phyloP scores from a whole-genome alignment of 64 coral and sea anemone genomes.

The Platygyra sinensis region DNA sequence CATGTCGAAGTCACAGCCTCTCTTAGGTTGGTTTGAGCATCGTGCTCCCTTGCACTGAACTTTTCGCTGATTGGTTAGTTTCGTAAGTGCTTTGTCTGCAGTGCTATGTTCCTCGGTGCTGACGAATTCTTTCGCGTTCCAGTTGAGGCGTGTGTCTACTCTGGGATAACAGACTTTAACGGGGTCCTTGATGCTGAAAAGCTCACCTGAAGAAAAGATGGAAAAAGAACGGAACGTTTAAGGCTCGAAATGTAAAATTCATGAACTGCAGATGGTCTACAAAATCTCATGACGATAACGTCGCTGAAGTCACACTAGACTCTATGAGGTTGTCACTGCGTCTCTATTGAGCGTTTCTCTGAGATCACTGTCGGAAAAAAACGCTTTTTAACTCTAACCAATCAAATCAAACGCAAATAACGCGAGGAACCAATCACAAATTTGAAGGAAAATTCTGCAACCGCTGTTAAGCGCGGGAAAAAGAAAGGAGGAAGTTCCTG shows the following conservation, averaged over 20 bases:
- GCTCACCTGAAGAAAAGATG: conserved; percentile 67
- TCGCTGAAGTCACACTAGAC: not conserved
- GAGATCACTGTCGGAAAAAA: too few relatives aligned
- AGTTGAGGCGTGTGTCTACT: conserved; percentile 9
- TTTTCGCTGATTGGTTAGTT: conserved; percentile 14
- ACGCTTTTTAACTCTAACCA: not conserved
- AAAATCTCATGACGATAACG: too few relatives aligned
- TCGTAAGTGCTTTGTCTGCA: conserved; percentile 16
- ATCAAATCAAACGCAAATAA: not conserved
- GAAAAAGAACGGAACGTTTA: not conserved
- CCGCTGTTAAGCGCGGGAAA: not conserved
- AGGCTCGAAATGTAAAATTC: not conserved
- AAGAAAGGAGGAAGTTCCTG: too few relatives aligned
- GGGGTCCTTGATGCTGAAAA: conserved; percentile 84
- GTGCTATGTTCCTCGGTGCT: conserved; percentile 9
- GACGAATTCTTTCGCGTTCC: conserved; percentile 46
- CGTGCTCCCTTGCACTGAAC: conserved; percentile 40
- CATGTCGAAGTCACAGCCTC: conserved; percentile 85
- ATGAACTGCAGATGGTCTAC: not conserved
- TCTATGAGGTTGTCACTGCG: too few relatives aligned
- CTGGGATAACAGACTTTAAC: conserved; percentile 61
- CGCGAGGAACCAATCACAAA: not conserved
- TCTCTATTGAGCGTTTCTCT: too few relatives aligned
- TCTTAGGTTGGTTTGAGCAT: conserved; percentile 89
- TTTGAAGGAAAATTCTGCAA: not conserved